Base-by-base conservation (phyloP, 2,797 vertebrate species). In the Arctocebus calabarensis region DNA sequence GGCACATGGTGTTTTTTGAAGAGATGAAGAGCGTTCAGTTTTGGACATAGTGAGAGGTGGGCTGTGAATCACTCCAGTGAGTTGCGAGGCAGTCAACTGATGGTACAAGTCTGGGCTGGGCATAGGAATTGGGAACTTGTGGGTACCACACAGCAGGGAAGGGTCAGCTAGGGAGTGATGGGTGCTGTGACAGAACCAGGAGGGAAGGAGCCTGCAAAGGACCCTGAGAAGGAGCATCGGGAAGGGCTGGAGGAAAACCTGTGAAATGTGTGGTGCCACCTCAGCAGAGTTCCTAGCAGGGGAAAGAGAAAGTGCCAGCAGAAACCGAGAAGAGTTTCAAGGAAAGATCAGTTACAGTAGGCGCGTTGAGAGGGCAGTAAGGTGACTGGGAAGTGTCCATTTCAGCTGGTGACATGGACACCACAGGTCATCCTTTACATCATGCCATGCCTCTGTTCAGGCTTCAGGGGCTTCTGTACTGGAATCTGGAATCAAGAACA, bases 121-220 rank as follows among this genome's bases (percentile, higher is more conserved):
- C 16, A 2, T 34, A 2, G 23, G 43, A 40, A 27, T 27, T 16
- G 7, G 32, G 78, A 52, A 5, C 59, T 19, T 19, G 3, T 25
- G 6, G 4, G n/a, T 19, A 34, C 0, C 7, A 32, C 1, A 11
- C 0, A 4, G 37, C 22, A 2, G 59, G 11, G 23, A 29, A 7
- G 17, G 22, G 1, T 14, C 45, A 0, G 34, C 34, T 3, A n/a
- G 32, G 37, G 43, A 25, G 25, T 3, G 37, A 34, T 4, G 45
- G 59, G 57, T 32, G 43, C 90, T 25, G 1, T 10, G 43, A 12
- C 5, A 22, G 29, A 87, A 68, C 13, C 55, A 27, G n/a, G 62
- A 14, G 22, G 11, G 37, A 32, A 32, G 1, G 14, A 4, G 8
- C 29, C 29, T n/a, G 59, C 27, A 23, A 40, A 27, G 32, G 52